Percentiles rank a stretch among this genome's conserved stretches.
These are phyloP conservation scores for Nyctalus aviator DNA, from an alignment of 2,797 vertebrate genomes.

Conservation along the genomic window DNA sequence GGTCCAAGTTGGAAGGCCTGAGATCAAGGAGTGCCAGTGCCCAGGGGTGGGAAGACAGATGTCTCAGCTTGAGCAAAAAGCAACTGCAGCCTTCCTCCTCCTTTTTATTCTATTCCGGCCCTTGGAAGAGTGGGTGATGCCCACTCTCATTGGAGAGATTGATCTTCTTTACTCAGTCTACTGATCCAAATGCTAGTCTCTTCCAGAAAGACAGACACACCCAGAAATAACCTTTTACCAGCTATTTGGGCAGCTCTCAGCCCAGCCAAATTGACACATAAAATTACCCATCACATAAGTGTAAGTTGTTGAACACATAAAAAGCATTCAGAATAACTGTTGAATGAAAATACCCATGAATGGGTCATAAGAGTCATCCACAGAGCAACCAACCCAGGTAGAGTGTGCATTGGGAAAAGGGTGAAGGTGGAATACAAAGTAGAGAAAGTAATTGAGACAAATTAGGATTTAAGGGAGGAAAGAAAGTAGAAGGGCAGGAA, in stretches of 20 bases:
- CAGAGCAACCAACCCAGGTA: background rate
- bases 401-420: background rate
- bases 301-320: background rate
- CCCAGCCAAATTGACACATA: background rate
- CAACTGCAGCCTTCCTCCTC: background rate
- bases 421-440: background rate
- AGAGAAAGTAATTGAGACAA: background rate
- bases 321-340: background rate
- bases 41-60: background rate
- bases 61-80: background rate
- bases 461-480: background rate
- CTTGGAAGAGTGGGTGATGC: background rate
- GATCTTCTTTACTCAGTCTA: background rate
- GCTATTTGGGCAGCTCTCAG: background rate
- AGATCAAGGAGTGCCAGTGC: background rate
- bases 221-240: background rate
- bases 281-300: background rate
- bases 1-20: background rate
- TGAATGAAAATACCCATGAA: background rate
- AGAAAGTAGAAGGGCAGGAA: background rate
- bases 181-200: background rate
- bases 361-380: background rate
- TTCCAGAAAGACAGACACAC: background rate
- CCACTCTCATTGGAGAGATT: background rate
- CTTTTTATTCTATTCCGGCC: background rate